Percentiles rank a stretch among this genome's conserved stretches.
phyloP scores from a whole-genome alignment of 2,113 vertebrate genomes.

The Carassius carassius region DNA sequence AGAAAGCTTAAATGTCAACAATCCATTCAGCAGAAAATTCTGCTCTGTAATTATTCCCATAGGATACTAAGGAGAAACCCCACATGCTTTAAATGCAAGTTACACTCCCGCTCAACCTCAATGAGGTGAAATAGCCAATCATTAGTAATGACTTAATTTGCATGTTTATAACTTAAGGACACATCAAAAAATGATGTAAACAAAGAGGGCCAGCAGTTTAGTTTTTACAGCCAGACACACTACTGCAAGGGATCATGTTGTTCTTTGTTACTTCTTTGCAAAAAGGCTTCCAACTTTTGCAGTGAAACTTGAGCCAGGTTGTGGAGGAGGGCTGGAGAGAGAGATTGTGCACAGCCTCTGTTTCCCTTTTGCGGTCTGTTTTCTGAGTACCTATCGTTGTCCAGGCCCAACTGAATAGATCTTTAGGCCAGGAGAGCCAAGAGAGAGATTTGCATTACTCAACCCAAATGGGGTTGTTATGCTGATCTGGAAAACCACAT shows the following conservation, averaged over 20 bases:
- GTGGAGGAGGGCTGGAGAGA: conserved; percentile 36
- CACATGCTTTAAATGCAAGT: conserved; percentile 15
- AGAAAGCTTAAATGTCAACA: conserved; percentile 7
- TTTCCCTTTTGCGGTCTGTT: conserved; percentile 39
- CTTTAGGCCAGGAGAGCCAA: conserved; percentile 25
- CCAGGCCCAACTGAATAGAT: conserved; percentile 49
- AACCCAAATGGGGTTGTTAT: conserved; percentile 42
- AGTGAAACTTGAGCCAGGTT: conserved; percentile 56
- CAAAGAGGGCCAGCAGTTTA: neutral
- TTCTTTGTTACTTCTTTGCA: conserved; percentile 68
- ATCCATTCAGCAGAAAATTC: conserved; percentile 40
- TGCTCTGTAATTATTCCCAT: conserved; percentile 48
- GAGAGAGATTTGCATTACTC: conserved; percentile 55
- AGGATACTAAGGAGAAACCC: conserved; percentile 44
- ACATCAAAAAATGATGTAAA: conserved; percentile 2
- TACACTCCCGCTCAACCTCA: conserved; percentile 31
- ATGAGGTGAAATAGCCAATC: conserved; percentile 19
- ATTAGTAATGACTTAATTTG: conserved; percentile 36
- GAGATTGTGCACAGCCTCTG: conserved; percentile 43
- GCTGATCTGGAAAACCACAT: conserved; percentile 25
- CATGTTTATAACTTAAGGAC: conserved; percentile 9
- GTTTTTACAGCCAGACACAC: conserved; percentile 58
- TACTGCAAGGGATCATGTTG: conserved; percentile 62
- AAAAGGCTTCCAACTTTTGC: conserved; percentile 64
- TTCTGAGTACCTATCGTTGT: conserved; percentile 58